Percentiles rank a stretch among this genome's conserved stretches.
Conservation (phyloP, 2,113 vertebrate species). For the Bubalus kerabau region DNA sequence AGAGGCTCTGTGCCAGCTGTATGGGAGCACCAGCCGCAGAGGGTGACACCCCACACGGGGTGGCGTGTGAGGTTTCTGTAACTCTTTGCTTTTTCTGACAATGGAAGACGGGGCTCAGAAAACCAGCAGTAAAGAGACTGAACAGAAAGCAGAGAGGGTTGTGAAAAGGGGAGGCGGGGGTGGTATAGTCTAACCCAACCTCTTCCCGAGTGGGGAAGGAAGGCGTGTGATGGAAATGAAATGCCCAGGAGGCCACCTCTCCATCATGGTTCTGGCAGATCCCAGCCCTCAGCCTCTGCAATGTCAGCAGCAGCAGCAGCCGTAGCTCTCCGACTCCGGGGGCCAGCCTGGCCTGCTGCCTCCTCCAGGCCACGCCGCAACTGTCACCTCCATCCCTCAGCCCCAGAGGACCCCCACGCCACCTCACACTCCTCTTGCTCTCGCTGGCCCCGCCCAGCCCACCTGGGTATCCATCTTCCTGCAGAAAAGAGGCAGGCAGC, state of each 20-base stretch:
- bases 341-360: not conserved
- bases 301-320: not conserved
- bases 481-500: not conserved
- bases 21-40: not conserved
- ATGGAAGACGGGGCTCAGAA: not conserved
- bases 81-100: not conserved
- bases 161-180: not conserved
- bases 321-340: too few species aligned
- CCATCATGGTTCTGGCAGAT: not conserved
- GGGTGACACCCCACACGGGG: not conserved
- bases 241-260: not conserved
- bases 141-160: not conserved
- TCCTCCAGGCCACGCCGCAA: not conserved
- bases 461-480: not conserved
- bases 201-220: not conserved
- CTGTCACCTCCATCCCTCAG: not conserved
- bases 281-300: not conserved
- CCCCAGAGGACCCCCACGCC: not conserved
- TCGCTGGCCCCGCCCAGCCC: not conserved
- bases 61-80: not conserved
- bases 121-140: not conserved
- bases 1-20: not conserved
- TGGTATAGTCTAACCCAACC: not conserved
- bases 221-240: not conserved
- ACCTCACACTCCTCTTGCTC: not conserved